Base-by-base conservation (phyloP, 2,113 vertebrate species). In the Mastomys natalensis region DNA sequence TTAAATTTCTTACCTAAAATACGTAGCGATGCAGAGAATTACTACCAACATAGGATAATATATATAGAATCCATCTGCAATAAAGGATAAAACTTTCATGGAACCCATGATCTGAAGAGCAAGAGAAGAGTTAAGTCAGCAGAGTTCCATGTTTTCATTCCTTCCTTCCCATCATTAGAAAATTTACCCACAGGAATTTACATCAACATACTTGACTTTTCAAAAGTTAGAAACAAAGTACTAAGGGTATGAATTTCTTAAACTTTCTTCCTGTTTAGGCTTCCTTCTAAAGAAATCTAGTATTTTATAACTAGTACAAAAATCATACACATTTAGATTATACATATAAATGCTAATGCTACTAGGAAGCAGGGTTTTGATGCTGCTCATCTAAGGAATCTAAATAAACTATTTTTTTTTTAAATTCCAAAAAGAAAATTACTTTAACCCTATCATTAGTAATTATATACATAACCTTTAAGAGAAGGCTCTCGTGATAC, bases 11-110 rank as follows among this genome's bases (percentile, higher is more conserved):
- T 98, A 99, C 99, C 99, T 99, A 97, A 99, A 99, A 96, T 99
- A 99, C 2, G 99, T 99, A 72, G 99, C 99, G 96, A 99, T 99
- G 97, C 99, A 99, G 70, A 99, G 99, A 97, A 99, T 98, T 90
- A 99, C 98, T 34, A 99, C 99, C 96, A 99, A 98, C 99, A 99
- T 99, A 73, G 99, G 99, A 95, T 99, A 99, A 97, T 99, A 99
- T 96, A 99, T 99, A 97, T 99, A 99, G 98, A 99, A 99, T 19
- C 99, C 99, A 98, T 99, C 99, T 89, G 99, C 99, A 98, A 99
- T 99, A 96, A 99, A 99, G 53, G 99, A 99, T 53, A 99, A 98
- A 78, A 99, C 98, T 96, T 80, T 98, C 99, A 99, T 99, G 58
- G 99, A 99, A 87, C 99, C 99, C 99, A 99, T 99, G 96, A 99